Base-by-base conservation (phyloP, 2,113 vertebrate genomes). In the Cavia porcellus region DNA sequence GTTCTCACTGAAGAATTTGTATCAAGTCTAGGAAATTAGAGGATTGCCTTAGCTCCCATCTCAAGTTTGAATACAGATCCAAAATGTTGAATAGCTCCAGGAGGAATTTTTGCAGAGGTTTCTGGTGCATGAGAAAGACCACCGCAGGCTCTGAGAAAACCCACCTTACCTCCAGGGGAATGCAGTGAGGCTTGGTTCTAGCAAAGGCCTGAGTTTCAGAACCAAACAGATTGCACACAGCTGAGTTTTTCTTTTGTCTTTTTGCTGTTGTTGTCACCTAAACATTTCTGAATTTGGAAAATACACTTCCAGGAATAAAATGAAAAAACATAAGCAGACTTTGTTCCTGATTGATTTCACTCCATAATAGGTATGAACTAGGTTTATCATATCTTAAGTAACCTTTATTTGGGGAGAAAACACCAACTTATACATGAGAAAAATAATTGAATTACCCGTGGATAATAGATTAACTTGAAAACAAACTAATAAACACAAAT, bases 211-310 rank as follows among this genome's bases (percentile, higher is more conserved):
- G 38, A 90, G 10, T 25, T 75, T 15, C 17, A 57, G 52, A 90
- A 59, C 55, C 59, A 72, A 87, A 57, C 1, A 83, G 19, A 45
- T 93, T 74, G 55, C 13, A 79, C 0, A 12, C 24, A 5, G 50
- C 32, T 82, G 13, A 30, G 42, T 85, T 84, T 66, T 68, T 7
- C 55, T 57, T 20, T 57, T 57, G 55, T 57, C 55, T 15, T 57
- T 20, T 57, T 82, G 32, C 77, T 84, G 59, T 68, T 6, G 52
- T 62, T 9, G 28, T 92, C 77, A n/a, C 15, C 20, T 70, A n/a
- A n/a, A 0, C 87, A 70, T 92, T 96, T 97, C 55, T 90, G 35
- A 87, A 86, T 89, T 85, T 86, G 10, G 64, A 20, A 61, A 45
- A 57, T 62, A 93, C 83, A 89, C 25, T 59, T 10, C 88, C 75